A percentile compares a stretch with the other conserved stretches of the same genome.
These are phyloP conservation scores for Pachypanchax playfairii DNA, from an alignment of 2,113 vertebrate species.

Conservation along the genomic window DNA sequence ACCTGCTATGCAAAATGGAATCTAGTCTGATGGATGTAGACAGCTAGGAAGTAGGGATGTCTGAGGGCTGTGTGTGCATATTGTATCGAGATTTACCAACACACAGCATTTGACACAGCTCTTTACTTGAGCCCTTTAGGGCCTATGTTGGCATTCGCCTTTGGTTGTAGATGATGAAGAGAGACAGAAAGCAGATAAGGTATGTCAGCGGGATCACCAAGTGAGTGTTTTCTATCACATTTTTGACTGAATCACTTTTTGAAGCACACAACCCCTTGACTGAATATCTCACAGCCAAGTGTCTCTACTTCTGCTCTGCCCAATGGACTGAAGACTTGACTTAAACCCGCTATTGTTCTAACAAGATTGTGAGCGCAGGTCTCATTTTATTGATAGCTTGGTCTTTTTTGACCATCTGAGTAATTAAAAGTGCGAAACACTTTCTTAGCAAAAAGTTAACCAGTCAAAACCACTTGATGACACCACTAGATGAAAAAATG, in stretches of 20 bases:
- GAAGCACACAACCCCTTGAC: slow-evolving; percentile 23
- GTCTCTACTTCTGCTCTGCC: slow-evolving; percentile 19
- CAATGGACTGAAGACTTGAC: slow-evolving; percentile 16
- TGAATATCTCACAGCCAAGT: slow-evolving; percentile 11
- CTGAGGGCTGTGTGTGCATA: slow-evolving; percentile 30
- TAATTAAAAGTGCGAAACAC: neutral
- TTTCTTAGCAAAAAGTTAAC: neutral
- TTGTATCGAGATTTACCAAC: slow-evolving; percentile 56
- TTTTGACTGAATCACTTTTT: slow-evolving; percentile 37
- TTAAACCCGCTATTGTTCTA: slow-evolving; percentile 19
- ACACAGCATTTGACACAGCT: slow-evolving; percentile 37
- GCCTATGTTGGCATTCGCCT: slow-evolving; percentile 40
- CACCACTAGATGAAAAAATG: neutral
- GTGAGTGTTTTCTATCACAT: slow-evolving; percentile 22
- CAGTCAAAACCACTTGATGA: neutral
- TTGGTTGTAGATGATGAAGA: slow-evolving; percentile 24
- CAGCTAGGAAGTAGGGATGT: slow-evolving; percentile 38
- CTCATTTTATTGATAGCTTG: slow-evolving; percentile 19
- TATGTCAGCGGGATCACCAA: slow-evolving; percentile 32
- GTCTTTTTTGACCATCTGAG: neutral
- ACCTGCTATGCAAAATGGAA: slow-evolving; percentile 46
- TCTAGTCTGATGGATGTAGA: slow-evolving; percentile 59
- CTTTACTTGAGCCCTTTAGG: slow-evolving; percentile 15
- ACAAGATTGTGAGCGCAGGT: slow-evolving; percentile 12
- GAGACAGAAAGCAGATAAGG: slow-evolving; percentile 39